Base-by-base conservation (phyloP, 2,888 invertebrate genomes). In the Oasisia sp. region DNA sequence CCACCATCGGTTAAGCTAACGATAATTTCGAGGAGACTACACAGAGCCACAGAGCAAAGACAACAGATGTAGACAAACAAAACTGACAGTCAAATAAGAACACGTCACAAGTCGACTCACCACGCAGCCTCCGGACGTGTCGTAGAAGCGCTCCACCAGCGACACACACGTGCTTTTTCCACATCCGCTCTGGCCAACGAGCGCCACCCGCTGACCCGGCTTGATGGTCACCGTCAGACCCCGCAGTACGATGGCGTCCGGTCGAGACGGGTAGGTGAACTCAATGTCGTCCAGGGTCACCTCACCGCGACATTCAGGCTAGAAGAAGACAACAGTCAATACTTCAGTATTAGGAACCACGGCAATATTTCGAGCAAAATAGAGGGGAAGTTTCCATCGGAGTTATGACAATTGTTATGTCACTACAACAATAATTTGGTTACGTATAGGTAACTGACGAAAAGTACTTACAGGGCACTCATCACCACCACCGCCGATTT, bases 401-500 rank as follows among this genome's bases (percentile, higher is more conserved):
- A 12, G 12, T 50, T 50, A 50, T 50, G 12, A 50, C 19, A 74
- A 19, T 14, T 3, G 19, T 27, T n/a, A 27, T 74, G 74, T 27
- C 5, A 74, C 7, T 27, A 0, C 5, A 4, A 3, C 19, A 74
- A 56, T 19, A 19, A 12, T 7, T 12, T 74, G 74, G 27, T 19
- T 19, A 74, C 19, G 74, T 74, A 38, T 38, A 38, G 38, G 19
- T 74, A 74, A 74, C 19, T 74, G 74, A 74, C 74, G 19, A 56
- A 11, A 74, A 19, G n/a, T 4, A 91, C 94, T 93, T 91, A 94
- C 92, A 44, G 94, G 95, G 92, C 94, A 93, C 12, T 93, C 89
- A 11, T 96, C 96, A 12, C 94, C 94, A 45, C 92, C 91, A 7
- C 94, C 94, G 32, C 94, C 94, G 32, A 94, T 93, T 93, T 96